Evolutionary conservation across 2,797 vertebrate species (phyloP).

Genomic region (Nasua narica): DNA sequence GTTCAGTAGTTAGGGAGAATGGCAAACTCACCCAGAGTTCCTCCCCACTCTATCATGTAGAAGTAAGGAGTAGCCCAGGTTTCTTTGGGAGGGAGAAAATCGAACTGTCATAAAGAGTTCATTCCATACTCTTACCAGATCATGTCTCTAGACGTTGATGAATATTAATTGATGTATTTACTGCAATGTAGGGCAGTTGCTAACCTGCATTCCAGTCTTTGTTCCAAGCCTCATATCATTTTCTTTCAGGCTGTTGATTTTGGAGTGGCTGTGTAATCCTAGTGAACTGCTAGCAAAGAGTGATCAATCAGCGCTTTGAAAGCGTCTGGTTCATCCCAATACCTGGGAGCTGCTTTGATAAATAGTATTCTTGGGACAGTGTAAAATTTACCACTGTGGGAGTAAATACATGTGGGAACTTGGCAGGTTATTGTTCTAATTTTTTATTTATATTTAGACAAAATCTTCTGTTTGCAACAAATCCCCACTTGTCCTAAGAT

Average conservation of each 20-base stretch:
- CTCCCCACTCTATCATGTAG: not conserved
- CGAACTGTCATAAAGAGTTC: slow-evolving; percentile 30
- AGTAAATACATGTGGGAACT: slow-evolving; percentile 28
- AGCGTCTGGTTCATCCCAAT: slow-evolving; percentile 81
- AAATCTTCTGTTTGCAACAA: slow-evolving; percentile 42
- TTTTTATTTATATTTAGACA: slow-evolving; percentile 48
- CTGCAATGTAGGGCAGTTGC: slow-evolving; percentile 76
- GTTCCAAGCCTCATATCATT: slow-evolving; percentile 73
- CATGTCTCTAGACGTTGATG: slow-evolving; percentile 65
- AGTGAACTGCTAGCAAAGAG: slow-evolving; percentile 59
- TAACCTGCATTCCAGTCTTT: slow-evolving; percentile 80
- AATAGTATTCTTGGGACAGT: slow-evolving; percentile 40
- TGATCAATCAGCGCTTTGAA: slow-evolving; percentile 80
- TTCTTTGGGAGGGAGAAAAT: not conserved
- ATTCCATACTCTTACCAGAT: slow-evolving; percentile 72
- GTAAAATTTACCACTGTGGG: slow-evolving; percentile 42
- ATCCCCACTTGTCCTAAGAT: not conserved
- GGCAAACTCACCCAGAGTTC: not conserved
- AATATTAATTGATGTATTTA: slow-evolving; percentile 79
- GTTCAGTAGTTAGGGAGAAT: not conserved
- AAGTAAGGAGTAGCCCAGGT: not conserved
- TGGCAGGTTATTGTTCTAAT: not conserved
- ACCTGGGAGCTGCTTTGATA: slow-evolving; percentile 75
- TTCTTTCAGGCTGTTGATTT: slow-evolving; percentile 81
- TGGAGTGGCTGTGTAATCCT: slow-evolving; percentile 75